Evolutionary conservation across 2,797 vertebrate genomes (phyloP), one percentile per base, ranked within the genome.

Genomic region (Microctenopoma steveboyesi): DNA sequence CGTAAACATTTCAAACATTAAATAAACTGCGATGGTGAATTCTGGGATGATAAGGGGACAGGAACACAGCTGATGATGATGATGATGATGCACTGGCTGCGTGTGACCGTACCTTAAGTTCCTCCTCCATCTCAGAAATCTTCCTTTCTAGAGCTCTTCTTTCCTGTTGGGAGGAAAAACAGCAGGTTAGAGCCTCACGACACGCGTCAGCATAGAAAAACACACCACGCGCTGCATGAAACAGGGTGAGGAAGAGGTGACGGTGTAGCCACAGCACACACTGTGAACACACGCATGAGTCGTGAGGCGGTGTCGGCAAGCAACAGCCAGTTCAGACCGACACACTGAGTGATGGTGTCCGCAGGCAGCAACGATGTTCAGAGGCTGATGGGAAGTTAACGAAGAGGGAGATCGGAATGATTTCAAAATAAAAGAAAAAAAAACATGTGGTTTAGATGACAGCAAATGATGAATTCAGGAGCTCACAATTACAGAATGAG

Each of bases 81-180:
- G 22, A 22, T 22, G 22, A 25, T 27, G 45, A 45, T 2, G 39
- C 10, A 7, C 39, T 40, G 39, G 2, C 27, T 57, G 51, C 16
- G 22, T 37, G 42, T 18, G 47, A 10, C 12, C 14, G 48, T 95
- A 99, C 98, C 97, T 99, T 99, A 76, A 99, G 96, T 90, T 99
- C 98, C 91, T 99, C 98, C 95, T 99, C 98, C 97, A 99, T 99
- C 94, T 99, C 98, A 97, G 97, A 98, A 92, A 99, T 98, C 95
- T 97, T 97, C 96, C 98, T 99, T 97, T 99, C 98, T 94, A 99
- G 95, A 69, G 96, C 98, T 95, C 97, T 97, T 97, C 95, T 96
- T 97, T 99, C 98, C 98, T 95, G 87, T 49, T 15, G 54, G 71
- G 27, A 22, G 6, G 39, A 57, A 64, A 16, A 30, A 57, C 14